phyloP scores from a whole-genome alignment of 2,888 invertebrate genomes.

The Ceraclea dissimilis region DNA sequence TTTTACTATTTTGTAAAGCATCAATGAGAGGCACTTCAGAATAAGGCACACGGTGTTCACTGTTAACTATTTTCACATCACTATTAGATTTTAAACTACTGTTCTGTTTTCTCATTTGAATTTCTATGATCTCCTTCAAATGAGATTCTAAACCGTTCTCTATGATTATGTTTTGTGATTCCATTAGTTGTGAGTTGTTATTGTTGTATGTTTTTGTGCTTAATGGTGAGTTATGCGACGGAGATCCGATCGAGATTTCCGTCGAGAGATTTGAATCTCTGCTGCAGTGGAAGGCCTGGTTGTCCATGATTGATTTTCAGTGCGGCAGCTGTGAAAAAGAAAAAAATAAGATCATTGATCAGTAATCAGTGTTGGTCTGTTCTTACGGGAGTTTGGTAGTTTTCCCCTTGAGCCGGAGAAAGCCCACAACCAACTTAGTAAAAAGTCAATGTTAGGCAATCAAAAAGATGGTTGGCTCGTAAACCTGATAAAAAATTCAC shows the following conservation, averaged over 20 bases:
- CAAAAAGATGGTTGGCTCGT: no score
- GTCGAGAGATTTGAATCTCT: slow-evolving; percentile 11
- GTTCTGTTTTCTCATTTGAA: neutral
- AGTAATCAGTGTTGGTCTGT: no score
- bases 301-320: slow-evolving; percentile 11
- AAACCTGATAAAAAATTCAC: no score
- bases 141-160: slow-evolving; percentile 2
- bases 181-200: neutral
- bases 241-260: neutral
- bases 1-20: slow-evolving; percentile 7
- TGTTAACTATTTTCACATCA: neutral
- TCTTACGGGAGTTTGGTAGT: no score
- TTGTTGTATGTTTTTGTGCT: no score
- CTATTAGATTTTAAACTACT: neutral
- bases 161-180: neutral
- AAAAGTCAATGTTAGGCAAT: no score
- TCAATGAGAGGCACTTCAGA: slow-evolving; percentile 15
- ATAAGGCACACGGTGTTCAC: neutral
- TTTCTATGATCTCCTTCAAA: slow-evolving; percentile 2
- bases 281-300: slow-evolving; percentile 20
- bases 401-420: no score
- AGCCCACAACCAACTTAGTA: no score
- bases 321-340: neutral
- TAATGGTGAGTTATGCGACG: neutral
- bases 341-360: neutral